Conservation (phyloP, 2,113 vertebrate species). For the Vireo altiloquus region DNA sequence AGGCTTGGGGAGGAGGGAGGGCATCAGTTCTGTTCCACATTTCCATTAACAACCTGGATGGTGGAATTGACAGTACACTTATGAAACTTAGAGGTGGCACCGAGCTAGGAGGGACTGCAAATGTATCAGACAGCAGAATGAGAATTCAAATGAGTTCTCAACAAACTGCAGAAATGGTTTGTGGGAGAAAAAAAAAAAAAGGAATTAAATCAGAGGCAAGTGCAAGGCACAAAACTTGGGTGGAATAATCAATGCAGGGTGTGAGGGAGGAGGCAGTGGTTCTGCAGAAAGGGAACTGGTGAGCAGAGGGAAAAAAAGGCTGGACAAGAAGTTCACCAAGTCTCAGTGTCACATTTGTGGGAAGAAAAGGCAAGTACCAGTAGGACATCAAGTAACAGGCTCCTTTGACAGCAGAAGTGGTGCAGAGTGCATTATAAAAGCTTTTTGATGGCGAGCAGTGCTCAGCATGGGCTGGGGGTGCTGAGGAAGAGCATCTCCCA, state of each 20-base stretch:
- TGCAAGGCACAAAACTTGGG: background rate
- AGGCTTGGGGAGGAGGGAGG: background rate
- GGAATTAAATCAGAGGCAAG: background rate
- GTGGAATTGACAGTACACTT: background rate
- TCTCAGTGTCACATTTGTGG: background rate
- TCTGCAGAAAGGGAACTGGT: background rate
- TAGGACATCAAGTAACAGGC: background rate
- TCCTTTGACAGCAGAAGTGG: background rate
- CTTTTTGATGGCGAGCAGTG: background rate
- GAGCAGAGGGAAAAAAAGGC: background rate
- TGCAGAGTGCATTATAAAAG: background rate
- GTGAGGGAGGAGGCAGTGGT: background rate
- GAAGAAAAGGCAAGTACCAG: background rate
- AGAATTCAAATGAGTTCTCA: slow-evolving; percentile 16
- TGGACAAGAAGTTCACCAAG: background rate
- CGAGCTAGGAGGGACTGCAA: background rate
- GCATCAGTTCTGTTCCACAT: background rate
- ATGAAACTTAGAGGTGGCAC: background rate
- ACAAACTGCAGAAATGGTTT: background rate
- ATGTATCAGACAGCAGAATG: background rate
- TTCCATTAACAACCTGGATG: background rate
- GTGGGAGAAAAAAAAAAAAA: no score
- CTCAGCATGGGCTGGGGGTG: background rate
- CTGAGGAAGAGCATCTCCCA: background rate
- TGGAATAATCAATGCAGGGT: background rate